A percentile compares a stretch with the other conserved stretches of the same genome.
Evolutionary conservation across 2,113 vertebrate genomes (phyloP).

Genomic region (Grammomys surdaster): DNA sequence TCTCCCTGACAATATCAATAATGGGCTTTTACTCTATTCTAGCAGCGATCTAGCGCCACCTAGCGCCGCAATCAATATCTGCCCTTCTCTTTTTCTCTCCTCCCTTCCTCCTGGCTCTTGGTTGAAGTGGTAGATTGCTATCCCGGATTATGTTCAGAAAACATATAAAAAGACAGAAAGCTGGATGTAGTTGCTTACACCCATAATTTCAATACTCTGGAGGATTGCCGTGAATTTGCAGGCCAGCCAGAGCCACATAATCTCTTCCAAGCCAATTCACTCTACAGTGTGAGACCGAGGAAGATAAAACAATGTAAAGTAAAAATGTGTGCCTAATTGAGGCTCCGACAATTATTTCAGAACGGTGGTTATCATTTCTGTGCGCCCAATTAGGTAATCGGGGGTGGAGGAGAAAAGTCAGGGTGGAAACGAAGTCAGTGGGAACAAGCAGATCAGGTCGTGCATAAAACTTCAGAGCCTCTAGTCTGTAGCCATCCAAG

Average conservation of each 20-base stretch:
- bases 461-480: not conserved
- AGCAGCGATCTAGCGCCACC: constrained; percentile 34
- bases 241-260: not conserved
- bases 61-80: not conserved
- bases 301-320: not conserved
- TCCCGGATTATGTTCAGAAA: not conserved
- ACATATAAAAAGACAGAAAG: not conserved
- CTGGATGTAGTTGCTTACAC: not conserved
- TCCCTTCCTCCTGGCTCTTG: not conserved
- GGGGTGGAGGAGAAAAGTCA: not conserved
- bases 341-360: not conserved
- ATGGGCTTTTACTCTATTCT: accelerated
- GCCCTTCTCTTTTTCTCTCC: no score
- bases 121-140: not conserved
- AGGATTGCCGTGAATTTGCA: not conserved
- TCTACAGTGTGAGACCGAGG: not conserved
- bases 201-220: not conserved
- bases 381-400: not conserved
- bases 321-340: not conserved
- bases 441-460: not conserved
- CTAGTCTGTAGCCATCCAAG: not conserved
- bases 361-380: not conserved
- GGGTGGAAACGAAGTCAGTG: not conserved
- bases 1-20: not conserved
- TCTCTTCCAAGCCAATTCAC: not conserved